These are phyloP conservation scores for Acrocephalus arundinaceus DNA, from an alignment of 2,113 vertebrate genomes.

Conservation along the genomic window DNA sequence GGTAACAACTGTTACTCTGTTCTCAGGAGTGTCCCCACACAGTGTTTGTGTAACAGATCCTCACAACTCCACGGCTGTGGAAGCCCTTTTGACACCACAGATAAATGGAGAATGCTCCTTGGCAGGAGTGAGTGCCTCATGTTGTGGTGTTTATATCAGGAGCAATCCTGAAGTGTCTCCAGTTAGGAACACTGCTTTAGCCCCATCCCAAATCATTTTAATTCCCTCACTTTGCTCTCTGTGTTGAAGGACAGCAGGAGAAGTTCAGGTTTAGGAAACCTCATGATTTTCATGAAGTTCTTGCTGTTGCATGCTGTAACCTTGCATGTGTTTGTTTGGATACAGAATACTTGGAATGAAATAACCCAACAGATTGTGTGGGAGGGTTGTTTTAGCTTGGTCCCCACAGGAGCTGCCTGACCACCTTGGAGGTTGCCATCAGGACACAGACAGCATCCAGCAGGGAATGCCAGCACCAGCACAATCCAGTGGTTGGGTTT, in stretches of 20 bases:
- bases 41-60: conserved; percentile 6
- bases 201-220: neutral
- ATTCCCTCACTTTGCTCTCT: neutral
- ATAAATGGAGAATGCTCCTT: conserved; percentile 1
- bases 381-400: neutral
- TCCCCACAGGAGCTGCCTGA: neutral
- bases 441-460: neutral
- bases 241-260: neutral
- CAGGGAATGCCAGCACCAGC: neutral
- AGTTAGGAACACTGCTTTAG: neutral
- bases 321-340: neutral
- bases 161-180: neutral
- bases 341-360: neutral
- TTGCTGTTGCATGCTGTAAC: neutral
- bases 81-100: conserved; percentile 2
- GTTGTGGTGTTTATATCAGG: neutral
- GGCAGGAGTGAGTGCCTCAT: neutral
- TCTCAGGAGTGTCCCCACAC: neutral
- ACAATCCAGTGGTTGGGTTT: neutral
- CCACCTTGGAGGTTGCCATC: neutral
- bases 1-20: conserved; percentile 23
- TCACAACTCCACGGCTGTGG: accelerated
- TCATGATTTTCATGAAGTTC: neutral
- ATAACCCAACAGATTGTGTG: neutral
- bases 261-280: neutral